Percentiles rank a stretch among this genome's conserved stretches.
Conservation (phyloP, 35 echinoderm and acorn worm genomes). For the Apostichopus californicus region DNA sequence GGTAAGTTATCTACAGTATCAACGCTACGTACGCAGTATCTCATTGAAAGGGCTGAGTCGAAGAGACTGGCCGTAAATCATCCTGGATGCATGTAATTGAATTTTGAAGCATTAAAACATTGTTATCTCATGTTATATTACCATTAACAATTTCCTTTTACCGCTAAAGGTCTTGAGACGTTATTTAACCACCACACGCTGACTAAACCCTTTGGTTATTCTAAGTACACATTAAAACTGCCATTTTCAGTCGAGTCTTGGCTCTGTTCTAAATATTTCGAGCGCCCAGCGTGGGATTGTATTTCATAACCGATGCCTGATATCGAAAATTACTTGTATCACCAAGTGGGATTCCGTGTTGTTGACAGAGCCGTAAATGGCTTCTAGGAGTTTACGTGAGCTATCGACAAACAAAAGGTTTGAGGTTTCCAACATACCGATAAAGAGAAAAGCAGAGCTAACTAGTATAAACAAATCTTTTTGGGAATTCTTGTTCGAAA, state of each 20-base stretch:
- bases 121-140: not conserved
- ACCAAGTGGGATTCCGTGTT: constrained; percentile 21
- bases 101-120: not conserved
- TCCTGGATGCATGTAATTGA: not conserved
- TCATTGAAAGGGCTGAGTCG: not conserved
- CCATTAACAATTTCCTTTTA: not conserved
- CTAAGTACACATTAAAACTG: not conserved
- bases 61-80: not conserved
- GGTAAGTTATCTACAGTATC: constrained; percentile 62
- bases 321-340: constrained; percentile 38
- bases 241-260: not conserved
- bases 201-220: not conserved
- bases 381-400: constrained; percentile 21
- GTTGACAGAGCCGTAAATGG: constrained; percentile 28
- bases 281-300: not conserved
- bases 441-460: constrained; percentile 1
- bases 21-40: too few relatives aligned
- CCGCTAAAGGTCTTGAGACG: not conserved
- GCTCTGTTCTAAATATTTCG: not conserved
- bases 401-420: constrained; percentile 8
- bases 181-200: not conserved
- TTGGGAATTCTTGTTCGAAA: not conserved
- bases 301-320: constrained; percentile 22
- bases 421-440: not conserved
- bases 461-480: not conserved